Percentiles rank a stretch among this genome's conserved stretches.
phyloP scores from a whole-genome alignment of 2,797 vertebrate genomes.

The Amazona ochrocephala region DNA sequence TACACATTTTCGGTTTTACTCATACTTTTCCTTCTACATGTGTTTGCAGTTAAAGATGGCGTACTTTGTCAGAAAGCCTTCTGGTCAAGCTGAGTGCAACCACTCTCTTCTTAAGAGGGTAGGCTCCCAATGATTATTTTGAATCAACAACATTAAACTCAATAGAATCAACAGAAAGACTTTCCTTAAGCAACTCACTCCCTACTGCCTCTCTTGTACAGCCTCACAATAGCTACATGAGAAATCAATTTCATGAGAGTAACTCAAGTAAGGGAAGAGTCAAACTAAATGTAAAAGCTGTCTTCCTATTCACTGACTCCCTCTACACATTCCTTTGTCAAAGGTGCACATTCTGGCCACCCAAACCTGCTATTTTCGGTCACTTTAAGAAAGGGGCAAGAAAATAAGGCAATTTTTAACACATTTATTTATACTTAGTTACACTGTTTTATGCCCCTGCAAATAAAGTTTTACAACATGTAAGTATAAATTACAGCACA shows the following conservation, averaged over 20 bases:
- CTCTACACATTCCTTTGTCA: background rate
- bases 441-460: background rate
- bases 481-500: background rate
- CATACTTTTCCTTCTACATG: background rate
- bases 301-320: background rate
- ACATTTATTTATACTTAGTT: background rate
- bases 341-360: background rate
- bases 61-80: background rate
- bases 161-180: background rate
- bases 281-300: background rate
- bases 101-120: background rate
- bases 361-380: background rate
- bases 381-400: background rate
- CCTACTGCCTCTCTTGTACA: background rate
- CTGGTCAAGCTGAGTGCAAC: background rate
- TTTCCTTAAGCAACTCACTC: background rate
- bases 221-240: background rate
- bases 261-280: background rate
- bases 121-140: background rate
- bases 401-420: background rate
- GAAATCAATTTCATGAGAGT: background rate
- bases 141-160: background rate
- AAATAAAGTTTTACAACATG: background rate
- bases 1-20: background rate
- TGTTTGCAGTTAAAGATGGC: background rate